Conservation (phyloP, 2,888 invertebrate species). For the Orthonychiurus folsomi region DNA sequence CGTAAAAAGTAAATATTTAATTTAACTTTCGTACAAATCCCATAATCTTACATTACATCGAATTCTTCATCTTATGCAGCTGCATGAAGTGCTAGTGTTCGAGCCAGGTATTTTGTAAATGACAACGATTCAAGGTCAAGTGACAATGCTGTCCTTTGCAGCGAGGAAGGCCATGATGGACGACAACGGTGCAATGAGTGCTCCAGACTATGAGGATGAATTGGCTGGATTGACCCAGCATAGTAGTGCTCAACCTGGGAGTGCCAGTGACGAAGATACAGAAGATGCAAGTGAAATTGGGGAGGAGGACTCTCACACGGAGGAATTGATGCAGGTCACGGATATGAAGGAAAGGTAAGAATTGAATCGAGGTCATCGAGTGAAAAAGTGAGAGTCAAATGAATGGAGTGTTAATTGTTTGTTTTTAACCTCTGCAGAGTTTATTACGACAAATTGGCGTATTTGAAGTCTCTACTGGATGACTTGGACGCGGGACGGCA, state of each 20-base stretch:
- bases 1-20: no score
- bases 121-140: no score
- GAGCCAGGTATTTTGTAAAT: no score
- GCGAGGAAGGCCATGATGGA: no score
- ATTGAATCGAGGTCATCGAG: constrained; percentile 52
- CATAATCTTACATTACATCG: no score
- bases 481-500: constrained; percentile 77
- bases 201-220: background rate
- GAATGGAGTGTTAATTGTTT: constrained; percentile 6
- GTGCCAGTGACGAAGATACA: constrained; percentile 54
- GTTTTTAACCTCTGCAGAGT: constrained; percentile 51
- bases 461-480: constrained; percentile 77
- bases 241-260: no score
- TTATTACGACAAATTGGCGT: constrained; percentile 82
- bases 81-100: no score
- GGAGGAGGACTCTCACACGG: constrained; percentile 12
- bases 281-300: constrained; percentile 82
- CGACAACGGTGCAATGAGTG: no score
- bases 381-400: no score
- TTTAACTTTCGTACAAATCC: no score
- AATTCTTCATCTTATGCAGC: no score
- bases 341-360: constrained; percentile 70
- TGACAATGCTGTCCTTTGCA: no score
- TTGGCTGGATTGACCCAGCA: background rate
- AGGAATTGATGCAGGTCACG: constrained; percentile 48